These are phyloP conservation scores for Crossaster papposus DNA, from an alignment of 53 echinoderm and acorn worm species.

Conservation along the genomic window DNA sequence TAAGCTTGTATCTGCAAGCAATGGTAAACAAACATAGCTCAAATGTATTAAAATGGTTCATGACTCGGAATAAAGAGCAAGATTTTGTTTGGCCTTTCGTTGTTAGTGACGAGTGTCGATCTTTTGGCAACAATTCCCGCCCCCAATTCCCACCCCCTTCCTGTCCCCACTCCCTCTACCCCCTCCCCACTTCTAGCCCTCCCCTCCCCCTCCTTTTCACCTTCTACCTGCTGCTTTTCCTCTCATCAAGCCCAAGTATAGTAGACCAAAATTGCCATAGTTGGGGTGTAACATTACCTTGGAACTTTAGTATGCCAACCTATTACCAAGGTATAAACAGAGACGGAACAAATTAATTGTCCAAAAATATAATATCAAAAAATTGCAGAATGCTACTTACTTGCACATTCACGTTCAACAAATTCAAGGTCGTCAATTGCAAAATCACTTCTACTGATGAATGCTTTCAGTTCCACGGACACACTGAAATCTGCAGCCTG, in stretches of 20 bases:
- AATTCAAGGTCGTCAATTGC: background rate
- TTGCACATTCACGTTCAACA: background rate
- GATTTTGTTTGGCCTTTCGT: too few relatives aligned
- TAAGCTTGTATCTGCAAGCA: background rate
- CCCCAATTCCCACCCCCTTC: too few relatives aligned
- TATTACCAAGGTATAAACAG: background rate
- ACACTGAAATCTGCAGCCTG: background rate
- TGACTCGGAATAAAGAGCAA: background rate
- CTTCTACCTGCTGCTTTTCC: too few relatives aligned
- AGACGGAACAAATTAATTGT: background rate
- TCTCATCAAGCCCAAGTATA: too few relatives aligned
- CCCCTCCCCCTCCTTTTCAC: too few relatives aligned
- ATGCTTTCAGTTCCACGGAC: background rate
- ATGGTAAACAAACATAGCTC: background rate
- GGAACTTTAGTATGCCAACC: too few relatives aligned
- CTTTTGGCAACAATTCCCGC: too few relatives aligned
- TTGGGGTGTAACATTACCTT: too few relatives aligned
- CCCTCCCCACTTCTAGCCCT: too few relatives aligned
- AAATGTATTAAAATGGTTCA: background rate
- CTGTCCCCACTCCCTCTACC: too few relatives aligned
- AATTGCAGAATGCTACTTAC: background rate
- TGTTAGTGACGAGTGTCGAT: too few relatives aligned
- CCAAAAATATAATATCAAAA: background rate
- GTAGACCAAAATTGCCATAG: too few relatives aligned
- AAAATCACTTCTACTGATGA: background rate